Evolutionary conservation across 2,113 vertebrate genomes (phyloP).

Genomic region (Eidolon helvum): DNA sequence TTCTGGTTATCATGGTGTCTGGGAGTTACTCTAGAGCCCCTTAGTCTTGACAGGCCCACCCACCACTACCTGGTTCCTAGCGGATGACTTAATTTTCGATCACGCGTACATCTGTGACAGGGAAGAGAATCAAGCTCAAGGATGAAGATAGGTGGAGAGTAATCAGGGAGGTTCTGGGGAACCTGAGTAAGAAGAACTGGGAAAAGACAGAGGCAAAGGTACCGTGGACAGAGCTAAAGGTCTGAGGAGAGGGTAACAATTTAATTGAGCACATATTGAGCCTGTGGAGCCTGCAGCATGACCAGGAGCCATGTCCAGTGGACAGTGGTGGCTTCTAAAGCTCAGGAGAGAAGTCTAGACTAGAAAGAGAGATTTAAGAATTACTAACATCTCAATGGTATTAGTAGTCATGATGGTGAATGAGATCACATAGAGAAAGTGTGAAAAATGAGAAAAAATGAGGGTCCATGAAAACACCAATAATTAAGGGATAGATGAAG

Average conservation of each 20-base stretch:
- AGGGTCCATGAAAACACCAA: background rate
- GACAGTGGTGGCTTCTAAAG: background rate
- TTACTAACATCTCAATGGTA: background rate
- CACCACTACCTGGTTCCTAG: background rate
- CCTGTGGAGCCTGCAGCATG: background rate
- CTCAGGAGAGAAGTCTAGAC: background rate
- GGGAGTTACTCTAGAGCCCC: background rate
- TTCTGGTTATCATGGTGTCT: background rate
- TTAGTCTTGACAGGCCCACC: background rate
- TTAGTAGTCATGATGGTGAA: background rate
- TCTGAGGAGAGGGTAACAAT: background rate
- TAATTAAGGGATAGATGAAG: background rate
- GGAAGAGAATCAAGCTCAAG: background rate
- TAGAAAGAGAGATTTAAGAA: background rate
- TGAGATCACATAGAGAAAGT: background rate
- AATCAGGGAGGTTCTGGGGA: background rate
- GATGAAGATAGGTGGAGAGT: background rate
- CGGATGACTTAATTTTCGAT: background rate
- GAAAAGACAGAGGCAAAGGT: background rate
- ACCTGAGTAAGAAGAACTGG: background rate
- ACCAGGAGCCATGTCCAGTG: background rate
- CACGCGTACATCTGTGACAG: background rate
- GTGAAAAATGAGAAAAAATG: conserved; percentile 4
- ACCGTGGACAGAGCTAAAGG: background rate
- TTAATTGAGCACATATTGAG: background rate